Conservation (phyloP, 2,888 invertebrate genomes). For the Nemurella pictetii region DNA sequence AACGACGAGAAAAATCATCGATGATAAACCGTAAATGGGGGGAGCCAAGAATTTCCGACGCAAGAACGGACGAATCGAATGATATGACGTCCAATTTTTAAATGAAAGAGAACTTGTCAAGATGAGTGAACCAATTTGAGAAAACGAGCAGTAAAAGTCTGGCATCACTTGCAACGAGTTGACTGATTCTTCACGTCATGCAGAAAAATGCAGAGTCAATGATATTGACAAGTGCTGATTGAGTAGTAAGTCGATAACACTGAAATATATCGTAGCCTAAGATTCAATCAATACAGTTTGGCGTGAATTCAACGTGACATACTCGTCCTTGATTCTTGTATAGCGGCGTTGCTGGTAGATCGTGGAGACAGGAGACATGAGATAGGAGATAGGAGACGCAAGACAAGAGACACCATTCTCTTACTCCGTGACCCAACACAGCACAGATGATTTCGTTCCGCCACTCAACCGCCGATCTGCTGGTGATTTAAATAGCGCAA, state of each 20-base stretch:
- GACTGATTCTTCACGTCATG: slow-evolving; percentile 14
- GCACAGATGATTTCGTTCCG: too few species aligned
- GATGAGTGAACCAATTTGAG: not conserved
- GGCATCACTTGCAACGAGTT: not conserved
- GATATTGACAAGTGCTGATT: slow-evolving; percentile 14
- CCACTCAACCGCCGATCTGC: not conserved
- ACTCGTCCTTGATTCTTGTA: not conserved
- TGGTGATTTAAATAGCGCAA: not conserved
- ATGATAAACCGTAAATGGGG: not conserved
- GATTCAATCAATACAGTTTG: not conserved
- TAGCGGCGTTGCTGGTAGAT: not conserved
- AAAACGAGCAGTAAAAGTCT: not conserved
- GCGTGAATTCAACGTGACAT: not conserved
- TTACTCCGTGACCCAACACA: too few species aligned
- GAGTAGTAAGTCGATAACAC: not conserved
- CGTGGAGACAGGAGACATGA: not conserved
- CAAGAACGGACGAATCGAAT: not conserved
- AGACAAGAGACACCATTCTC: too few species aligned
- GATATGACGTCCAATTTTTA: not conserved
- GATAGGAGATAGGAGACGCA: too few species aligned
- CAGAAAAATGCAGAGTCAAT: slow-evolving; percentile 3
- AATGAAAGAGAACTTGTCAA: not conserved
- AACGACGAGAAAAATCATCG: slow-evolving; percentile 2
- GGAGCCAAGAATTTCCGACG: not conserved
- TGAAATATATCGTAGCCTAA: not conserved